Evolutionary conservation across 1,140 invertebrate genomes (phyloP).

Genomic region (Ridgeia piscesae): DNA sequence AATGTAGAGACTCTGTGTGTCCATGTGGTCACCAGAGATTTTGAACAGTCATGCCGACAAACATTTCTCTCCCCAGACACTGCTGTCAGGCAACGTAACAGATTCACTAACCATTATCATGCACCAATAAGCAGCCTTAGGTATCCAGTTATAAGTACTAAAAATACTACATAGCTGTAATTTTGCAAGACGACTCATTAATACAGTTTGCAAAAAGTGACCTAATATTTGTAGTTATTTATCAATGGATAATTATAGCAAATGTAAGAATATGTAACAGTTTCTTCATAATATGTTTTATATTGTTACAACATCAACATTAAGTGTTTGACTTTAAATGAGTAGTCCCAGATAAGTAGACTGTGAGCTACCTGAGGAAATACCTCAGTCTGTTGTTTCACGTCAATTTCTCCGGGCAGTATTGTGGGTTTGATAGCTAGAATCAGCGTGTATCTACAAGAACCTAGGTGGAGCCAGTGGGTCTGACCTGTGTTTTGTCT

Average conservation of each 20-base stretch:
- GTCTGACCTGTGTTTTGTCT: neutral
- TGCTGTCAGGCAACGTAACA: neutral
- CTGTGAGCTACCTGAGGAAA: neutral
- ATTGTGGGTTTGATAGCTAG: neutral
- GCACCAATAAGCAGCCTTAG: neutral
- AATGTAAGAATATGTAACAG: neutral
- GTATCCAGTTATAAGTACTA: neutral
- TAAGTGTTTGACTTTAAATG: neutral
- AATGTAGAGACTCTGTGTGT: neutral
- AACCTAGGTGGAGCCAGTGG: neutral
- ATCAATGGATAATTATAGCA: neutral
- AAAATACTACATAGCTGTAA: neutral
- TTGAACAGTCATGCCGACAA: neutral
- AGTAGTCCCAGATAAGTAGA: neutral
- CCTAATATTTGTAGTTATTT: neutral
- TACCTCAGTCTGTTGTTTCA: neutral
- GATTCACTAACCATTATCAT: neutral
- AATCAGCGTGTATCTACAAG: neutral
- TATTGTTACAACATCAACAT: constrained; percentile 2
- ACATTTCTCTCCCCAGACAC: neutral
- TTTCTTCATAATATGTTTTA: neutral
- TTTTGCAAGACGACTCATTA: neutral
- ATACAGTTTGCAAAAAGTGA: neutral
- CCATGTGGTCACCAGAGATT: neutral
- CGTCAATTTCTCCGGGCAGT: neutral